These are phyloP conservation scores for Alectura lathami DNA, from an alignment of 2,113 vertebrate species.

Conservation along the genomic window DNA sequence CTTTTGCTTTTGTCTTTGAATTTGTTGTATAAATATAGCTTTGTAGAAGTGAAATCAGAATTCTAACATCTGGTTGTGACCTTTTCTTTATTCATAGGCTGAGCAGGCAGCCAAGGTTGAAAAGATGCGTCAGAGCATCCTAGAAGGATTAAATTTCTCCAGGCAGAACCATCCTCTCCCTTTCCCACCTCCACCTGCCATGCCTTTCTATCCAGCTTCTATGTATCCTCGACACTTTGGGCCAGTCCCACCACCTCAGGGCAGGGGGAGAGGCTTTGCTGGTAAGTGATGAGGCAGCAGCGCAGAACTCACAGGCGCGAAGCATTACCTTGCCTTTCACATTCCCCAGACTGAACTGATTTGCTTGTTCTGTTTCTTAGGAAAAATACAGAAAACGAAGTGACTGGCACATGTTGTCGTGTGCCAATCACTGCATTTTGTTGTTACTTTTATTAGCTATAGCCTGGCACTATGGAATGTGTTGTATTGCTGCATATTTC, in stretches of 20 bases:
- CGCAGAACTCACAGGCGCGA: neutral
- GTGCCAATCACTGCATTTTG: neutral
- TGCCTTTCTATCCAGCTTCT: slow-evolving; percentile 90
- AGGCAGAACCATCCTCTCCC: slow-evolving; percentile 87
- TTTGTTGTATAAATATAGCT: neutral
- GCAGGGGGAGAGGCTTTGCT: slow-evolving; percentile 86
- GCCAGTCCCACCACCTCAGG: slow-evolving; percentile 86
- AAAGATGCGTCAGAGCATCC: slow-evolving; percentile 95
- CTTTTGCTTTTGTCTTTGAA: neutral
- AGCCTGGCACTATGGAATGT: neutral
- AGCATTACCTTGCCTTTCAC: neutral
- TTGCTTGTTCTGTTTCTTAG: neutral
- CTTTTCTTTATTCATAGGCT: slow-evolving; percentile 77
- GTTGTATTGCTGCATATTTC: neutral
- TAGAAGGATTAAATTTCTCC: slow-evolving; percentile 92
- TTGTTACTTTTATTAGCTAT: neutral
- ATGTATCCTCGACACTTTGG: slow-evolving; percentile 88
- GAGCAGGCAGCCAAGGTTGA: slow-evolving; percentile 93
- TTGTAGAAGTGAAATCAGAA: neutral
- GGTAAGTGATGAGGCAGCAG: slow-evolving; percentile 71
- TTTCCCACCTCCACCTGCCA: slow-evolving; percentile 86
- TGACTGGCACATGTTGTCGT: neutral
- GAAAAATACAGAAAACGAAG: neutral
- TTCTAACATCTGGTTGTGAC: neutral
- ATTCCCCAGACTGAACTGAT: neutral